Base-by-base conservation (phyloP, 2,797 vertebrate genomes). In the Thaleichthys pacificus region DNA sequence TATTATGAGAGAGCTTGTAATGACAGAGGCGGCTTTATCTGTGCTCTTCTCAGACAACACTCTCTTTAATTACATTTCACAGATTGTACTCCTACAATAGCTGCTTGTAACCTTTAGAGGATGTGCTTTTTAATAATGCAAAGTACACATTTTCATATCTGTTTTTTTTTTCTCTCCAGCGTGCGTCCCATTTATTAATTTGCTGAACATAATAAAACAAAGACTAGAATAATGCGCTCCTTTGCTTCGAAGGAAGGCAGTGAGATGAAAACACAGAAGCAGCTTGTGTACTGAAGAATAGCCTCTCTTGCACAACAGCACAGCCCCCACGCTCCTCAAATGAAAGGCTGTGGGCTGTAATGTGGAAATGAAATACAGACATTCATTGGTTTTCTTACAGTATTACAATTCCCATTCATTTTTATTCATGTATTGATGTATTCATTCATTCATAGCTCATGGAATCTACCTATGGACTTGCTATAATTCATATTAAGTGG, bases 151-250 rank as follows among this genome's bases (percentile, higher is more conserved):
- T 93, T 93, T 93, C 92, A 92, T 93, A 93, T 94, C 92, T 90
- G 90, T 91, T 91, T 91, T 88, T 90, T 75, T 75, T 72, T 80
- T 70, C 21, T 70, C 21, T 85, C 89, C 86, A 85, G 89, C 87
- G 87, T 88, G 89, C 89, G 84, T 78, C 88, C 90, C 91, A 92
- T 93, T 94, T 93, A 93, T 94, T 94, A 93, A 94, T 94, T 94
- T 93, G 91, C 90, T 87, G 91, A 93, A 93, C 91, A 93, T 91
- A 94, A 94, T 94, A 93, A 93, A 93, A 92, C 92, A 93, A 94
- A 93, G 91, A 88, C 82, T 83, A 79, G 22, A 71, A 84, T 94
- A 92, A 93, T 92, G 89, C 82, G 89, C 89, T 92, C 80, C 88
- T 91, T 89, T 91, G 87, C 91, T 92, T 86, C 87, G 91, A 91